A percentile compares a stretch with the other conserved stretches of the same genome.
phyloP scores from a whole-genome alignment of 30 jellyfish, hydroid and myxozoan species.

The Nemopilema nomurai region DNA sequence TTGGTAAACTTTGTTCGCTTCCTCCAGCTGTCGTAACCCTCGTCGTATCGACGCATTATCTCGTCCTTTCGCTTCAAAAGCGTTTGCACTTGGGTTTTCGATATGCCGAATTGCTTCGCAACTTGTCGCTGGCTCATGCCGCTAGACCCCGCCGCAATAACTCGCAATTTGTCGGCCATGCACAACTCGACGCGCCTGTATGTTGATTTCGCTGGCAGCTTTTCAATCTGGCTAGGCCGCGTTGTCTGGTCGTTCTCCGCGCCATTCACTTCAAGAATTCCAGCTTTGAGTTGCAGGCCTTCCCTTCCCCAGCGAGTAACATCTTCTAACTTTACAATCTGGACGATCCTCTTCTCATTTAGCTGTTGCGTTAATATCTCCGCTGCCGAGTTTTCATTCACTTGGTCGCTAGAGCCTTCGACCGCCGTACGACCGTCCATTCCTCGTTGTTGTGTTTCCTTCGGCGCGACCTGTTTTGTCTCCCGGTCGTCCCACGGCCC shows the following conservation, averaged over 20 bases:
- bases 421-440: background rate
- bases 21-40: slow-evolving; percentile 52
- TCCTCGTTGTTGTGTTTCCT: background rate
- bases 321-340: slow-evolving; percentile 5
- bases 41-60: slow-evolving; percentile 50
- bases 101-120: slow-evolving; percentile 69
- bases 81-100: slow-evolving; percentile 68
- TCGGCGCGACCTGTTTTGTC: background rate
- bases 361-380: background rate
- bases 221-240: slow-evolving; percentile 16
- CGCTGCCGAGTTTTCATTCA: background rate
- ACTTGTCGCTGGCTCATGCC: slow-evolving; percentile 66
- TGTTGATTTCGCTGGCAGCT: background rate
- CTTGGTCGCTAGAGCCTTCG: background rate
- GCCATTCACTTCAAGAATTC: background rate
- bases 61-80: slow-evolving; percentile 63
- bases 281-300: no score
- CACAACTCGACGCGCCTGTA: slow-evolving; percentile 64
- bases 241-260: background rate
- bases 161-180: slow-evolving; percentile 59
- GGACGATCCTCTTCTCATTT: background rate
- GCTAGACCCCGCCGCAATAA: slow-evolving; percentile 54
- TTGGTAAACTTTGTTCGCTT: slow-evolving; percentile 44
- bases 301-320: background rate
- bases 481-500: background rate